These are phyloP conservation scores for Anaspis maculata DNA, from an alignment of 2,888 invertebrate species.

Conservation along the genomic window DNA sequence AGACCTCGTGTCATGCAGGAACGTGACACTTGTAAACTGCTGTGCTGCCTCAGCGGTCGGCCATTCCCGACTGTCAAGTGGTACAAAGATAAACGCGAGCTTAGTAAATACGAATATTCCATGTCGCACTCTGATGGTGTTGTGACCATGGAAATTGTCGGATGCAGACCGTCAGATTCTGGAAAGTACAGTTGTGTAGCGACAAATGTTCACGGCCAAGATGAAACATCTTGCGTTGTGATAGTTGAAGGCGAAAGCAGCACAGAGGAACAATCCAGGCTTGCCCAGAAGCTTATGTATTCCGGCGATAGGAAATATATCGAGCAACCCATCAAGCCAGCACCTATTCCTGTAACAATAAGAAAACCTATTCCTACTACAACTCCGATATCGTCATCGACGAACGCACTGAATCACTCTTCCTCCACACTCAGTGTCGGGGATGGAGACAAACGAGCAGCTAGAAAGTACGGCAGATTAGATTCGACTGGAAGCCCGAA, in stretches of 20 bases:
- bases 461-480: conserved; percentile 61
- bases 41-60: conserved; percentile 92
- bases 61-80: conserved; percentile 90
- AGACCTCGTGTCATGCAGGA: conserved; percentile 97
- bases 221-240: conserved; percentile 91
- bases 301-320: conserved; percentile 86
- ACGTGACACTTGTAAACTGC: conserved; percentile 92
- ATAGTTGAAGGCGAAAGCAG: conserved; percentile 83
- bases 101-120: conserved; percentile 83
- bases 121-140: conserved; percentile 92
- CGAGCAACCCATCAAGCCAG: conserved; percentile 74
- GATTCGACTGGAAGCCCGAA: conserved; percentile 75
- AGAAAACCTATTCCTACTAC: conserved; percentile 44
- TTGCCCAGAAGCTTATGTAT: conserved; percentile 82
- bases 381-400: conserved; percentile 25
- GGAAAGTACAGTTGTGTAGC: conserved; percentile 95
- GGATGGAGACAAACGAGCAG: conserved; percentile 43
- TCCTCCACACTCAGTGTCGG: conserved; percentile 41
- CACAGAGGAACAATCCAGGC: conserved; percentile 72
- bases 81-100: conserved; percentile 87
- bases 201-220: conserved; percentile 86
- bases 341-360: conserved; percentile 65
- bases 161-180: conserved; percentile 89
- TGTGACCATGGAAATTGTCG: conserved; percentile 92
- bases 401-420: conserved; percentile 40